Base-by-base conservation (phyloP, 2,888 invertebrate species). In the Drosophila phalerata region DNA sequence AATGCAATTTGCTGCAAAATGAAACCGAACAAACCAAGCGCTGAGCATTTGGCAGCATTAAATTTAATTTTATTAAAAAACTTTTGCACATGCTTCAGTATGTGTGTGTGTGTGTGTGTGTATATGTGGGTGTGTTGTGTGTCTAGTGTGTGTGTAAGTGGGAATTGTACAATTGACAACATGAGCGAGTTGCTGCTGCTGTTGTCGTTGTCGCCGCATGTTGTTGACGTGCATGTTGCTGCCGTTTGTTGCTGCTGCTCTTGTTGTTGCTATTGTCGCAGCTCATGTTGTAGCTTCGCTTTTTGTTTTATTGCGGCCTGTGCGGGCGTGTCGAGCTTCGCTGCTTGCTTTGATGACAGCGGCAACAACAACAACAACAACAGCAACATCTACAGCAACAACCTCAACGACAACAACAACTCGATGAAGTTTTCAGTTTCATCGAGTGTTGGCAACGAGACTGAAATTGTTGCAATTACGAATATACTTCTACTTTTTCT, bases 31-130 rank as follows among this genome's bases (percentile, higher is more conserved):
- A 71, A 74, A 77, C 69, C 79, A 56, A 73, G 67, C 70, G 65
- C 77, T 77, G 69, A 78, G 78, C 86, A 73, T 88, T 88, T 83
- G 86, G 66, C 61, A 68, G 84, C 81, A 85, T 85, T 88, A 86
- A 85, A 85, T 85, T 88, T 88, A 85, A 85, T 85, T 83, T 85
- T 88, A 84, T 84, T 84, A 88, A 84, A 88, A 85, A 85, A 78
- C 71, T 80, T 78, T 88, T 81, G 57, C 69, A 64, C 60, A 40
- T 57, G 37, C 55, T 51, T 51, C 34, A 32, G 25, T 47, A 48
- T 40, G 40, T 56, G 52, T 45, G 58, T 61, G 73, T 40, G 61
- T 43, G 53, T 55, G 56, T 69, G 53, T 19, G 60, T 53, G 49
- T 51, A 51, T 69, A 43, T 49, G 30, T 60, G 51, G 45, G 53